phyloP scores from a whole-genome alignment of 1,140 invertebrate species.

The Nasonia vitripennis region DNA sequence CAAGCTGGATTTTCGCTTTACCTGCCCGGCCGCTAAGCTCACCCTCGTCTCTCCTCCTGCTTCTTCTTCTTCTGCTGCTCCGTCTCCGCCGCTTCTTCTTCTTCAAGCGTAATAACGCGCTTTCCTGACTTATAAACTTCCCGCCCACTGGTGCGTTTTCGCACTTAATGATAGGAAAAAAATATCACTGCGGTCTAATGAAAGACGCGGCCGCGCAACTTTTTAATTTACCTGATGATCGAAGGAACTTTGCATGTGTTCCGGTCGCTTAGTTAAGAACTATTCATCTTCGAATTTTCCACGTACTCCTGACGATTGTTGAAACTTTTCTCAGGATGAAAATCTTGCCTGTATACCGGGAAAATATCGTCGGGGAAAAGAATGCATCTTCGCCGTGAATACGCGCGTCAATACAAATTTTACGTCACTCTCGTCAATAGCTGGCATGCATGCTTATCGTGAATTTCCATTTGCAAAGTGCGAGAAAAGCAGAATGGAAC shows the following conservation, averaged over 20 bases:
- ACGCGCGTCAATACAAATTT: background rate
- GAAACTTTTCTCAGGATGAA: background rate
- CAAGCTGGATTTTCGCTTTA: constrained; percentile 50
- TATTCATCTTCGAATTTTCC: too few relatives aligned
- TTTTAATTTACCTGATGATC: constrained; percentile 34
- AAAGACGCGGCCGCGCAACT: constrained; percentile 10
- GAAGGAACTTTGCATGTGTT: background rate
- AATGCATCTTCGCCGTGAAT: background rate
- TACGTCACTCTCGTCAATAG: constrained; percentile 10
- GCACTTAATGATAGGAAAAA: constrained; percentile 40
- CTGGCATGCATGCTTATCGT: background rate
- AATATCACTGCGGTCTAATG: constrained; percentile 17
- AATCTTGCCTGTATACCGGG: background rate
- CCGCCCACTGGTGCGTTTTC: constrained; percentile 7
- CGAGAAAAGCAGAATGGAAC: constrained; percentile 10
- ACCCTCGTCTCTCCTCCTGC: background rate
- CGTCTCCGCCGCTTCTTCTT: background rate
- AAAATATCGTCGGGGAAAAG: background rate
- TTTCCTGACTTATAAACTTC: constrained; percentile 43
- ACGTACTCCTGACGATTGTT: too few relatives aligned
- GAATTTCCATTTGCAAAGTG: constrained; percentile 10
- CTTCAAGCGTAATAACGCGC: constrained; percentile 24
- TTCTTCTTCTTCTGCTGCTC: background rate
- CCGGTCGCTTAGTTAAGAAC: background rate
- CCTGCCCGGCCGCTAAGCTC: constrained; percentile 4